Evolutionary conservation across 2,888 invertebrate species (phyloP).

Genomic region (Sympetrum striolatum): DNA sequence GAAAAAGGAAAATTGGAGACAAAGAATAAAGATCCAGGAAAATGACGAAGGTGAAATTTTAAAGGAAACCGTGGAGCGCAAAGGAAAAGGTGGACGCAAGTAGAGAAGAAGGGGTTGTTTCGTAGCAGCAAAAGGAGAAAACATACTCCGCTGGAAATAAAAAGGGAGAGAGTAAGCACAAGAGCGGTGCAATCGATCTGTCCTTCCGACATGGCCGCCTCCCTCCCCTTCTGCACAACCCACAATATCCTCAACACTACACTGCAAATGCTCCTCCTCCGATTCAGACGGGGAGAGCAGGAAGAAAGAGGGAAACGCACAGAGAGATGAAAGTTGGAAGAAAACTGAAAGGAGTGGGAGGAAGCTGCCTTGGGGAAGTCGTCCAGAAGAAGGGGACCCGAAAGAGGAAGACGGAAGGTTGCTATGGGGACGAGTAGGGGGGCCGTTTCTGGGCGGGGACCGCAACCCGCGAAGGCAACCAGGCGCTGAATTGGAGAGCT

Average conservation of each 20-base stretch:
- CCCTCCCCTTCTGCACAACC: not conserved
- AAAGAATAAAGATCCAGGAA: not conserved
- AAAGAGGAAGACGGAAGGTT: not conserved
- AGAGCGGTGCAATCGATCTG: constrained; percentile 20
- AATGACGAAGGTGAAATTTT: not conserved
- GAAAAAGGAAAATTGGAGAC: not conserved
- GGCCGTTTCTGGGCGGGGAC: not conserved
- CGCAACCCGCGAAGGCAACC: not conserved
- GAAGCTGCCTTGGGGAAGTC: not conserved
- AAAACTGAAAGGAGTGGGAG: not conserved
- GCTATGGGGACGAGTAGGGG: not conserved
- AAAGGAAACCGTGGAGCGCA: not conserved
- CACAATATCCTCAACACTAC: not conserved
- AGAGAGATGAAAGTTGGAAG: not conserved
- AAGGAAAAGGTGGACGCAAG: not conserved
- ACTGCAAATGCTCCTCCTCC: not conserved
- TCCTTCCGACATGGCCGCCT: not conserved
- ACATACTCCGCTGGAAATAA: not conserved
- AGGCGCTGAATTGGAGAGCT: not conserved
- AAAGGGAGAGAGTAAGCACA: not conserved
- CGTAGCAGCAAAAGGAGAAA: not conserved
- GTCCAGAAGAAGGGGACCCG: not conserved
- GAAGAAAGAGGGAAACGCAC: not conserved
- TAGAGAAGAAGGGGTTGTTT: too few relatives aligned
- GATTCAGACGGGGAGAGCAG: not conserved